Base-by-base conservation (phyloP, 1,140 invertebrate species). In the Mercenaria mercenaria region DNA sequence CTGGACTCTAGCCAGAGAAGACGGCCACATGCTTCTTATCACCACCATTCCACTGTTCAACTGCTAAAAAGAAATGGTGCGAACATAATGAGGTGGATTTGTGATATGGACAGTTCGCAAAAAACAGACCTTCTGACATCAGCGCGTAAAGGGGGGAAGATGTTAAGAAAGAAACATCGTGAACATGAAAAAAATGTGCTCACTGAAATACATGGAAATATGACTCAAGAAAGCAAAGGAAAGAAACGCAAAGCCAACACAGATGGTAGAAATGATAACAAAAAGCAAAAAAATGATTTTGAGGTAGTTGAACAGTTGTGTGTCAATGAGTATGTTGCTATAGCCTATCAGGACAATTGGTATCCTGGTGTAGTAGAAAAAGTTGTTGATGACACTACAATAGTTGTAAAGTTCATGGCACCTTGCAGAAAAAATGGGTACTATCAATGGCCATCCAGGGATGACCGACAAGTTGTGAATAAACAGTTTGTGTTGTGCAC, bases 291-390 rank as follows among this genome's bases (percentile, higher is more conserved):
- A n/a, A n/a, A n/a, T n/a, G n/a, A n/a, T n/a, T n/a, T n/a, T n/a
- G n/a, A n/a, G n/a, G n/a, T n/a, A n/a, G n/a, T n/a, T n/a, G n/a
- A n/a, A n/a, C n/a, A n/a, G n/a, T 72, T 72, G 3, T 20, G 15
- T 4, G 2, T 72, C 6, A 23, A 23, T 4, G 77, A 80, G 26
- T 80, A 29, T 56, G 50, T 80, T 0, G 47, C 29, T 20, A 50
- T 80, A 56, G 77, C 77, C 15, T 80, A 80, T 39, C 50, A 80
- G 50, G 77, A 80, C 77, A 59, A 52, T 37, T 80, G 77, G 77
- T 80, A 80, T 39, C 77, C 77, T 80, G 77, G 77, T 2, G n/a
- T 20, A 29, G 77, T 80, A 23, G 47, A 26, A 56, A 32, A 80
- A 34, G n/a, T 34, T 0, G 23, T 80, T 52, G 43, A 80, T 11